Evolutionary conservation across 2,888 invertebrate genomes (phyloP).

Genomic region (Noctua comes): DNA sequence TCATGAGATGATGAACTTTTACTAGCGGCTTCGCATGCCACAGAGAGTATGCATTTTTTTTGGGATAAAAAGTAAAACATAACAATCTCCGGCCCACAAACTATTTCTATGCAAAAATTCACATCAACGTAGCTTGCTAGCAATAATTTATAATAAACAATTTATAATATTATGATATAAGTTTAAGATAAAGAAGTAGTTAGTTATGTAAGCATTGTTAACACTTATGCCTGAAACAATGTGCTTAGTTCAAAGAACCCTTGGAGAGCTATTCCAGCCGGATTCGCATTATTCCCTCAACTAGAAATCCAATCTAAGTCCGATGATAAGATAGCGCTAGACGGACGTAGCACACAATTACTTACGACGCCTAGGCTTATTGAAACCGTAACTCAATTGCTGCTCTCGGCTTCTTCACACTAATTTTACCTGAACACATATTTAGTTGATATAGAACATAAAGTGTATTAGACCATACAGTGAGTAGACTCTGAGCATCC

Average conservation of each 20-base stretch:
- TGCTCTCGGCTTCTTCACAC: conserved; percentile 13
- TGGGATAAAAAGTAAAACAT: neutral
- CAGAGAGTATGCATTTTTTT: neutral
- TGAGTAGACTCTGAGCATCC: neutral
- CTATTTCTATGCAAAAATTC: neutral
- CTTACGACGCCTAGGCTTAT: conserved; percentile 44
- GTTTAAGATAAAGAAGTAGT: neutral
- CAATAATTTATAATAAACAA: neutral
- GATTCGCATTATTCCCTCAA: conserved; percentile 44
- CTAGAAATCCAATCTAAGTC: conserved; percentile 52
- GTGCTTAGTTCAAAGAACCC: neutral
- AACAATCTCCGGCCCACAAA: neutral
- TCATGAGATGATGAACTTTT: neutral
- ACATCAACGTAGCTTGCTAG: neutral
- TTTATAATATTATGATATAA: neutral
- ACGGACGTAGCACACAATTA: conserved; percentile 47
- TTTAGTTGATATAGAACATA: neutral
- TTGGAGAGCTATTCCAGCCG: conserved; percentile 18
- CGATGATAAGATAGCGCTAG: conserved; percentile 50
- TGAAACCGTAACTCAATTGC: conserved; percentile 53
- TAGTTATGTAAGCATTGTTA: neutral
- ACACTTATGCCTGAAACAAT: neutral
- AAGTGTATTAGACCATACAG: neutral
- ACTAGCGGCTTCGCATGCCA: neutral
- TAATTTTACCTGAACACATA: conserved; percentile 5